phyloP scores from a whole-genome alignment of 2,888 invertebrate species.

The Tetanocera ferruginea region DNA sequence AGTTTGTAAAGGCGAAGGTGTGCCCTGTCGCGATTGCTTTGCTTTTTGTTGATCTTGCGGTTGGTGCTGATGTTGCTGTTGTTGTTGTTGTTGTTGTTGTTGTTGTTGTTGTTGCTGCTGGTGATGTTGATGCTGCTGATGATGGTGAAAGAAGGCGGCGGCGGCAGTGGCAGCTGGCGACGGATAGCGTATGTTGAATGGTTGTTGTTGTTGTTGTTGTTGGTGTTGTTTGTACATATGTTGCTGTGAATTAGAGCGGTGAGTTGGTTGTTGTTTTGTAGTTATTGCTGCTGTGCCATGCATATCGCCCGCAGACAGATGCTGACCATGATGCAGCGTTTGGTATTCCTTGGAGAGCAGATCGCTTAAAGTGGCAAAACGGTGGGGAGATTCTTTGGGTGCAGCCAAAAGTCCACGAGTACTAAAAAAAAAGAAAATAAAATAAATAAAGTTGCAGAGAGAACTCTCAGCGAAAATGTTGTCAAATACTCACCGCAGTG shows the following conservation, averaged over 20 bases:
- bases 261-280: conserved; percentile 36
- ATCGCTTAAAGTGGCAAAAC: conserved; percentile 67
- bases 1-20: conserved; percentile 63
- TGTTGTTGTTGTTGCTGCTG: conserved; percentile 41
- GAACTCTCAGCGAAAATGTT: not conserved
- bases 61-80: conserved; percentile 47
- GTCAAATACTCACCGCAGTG: conserved; percentile 63
- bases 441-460: not conserved
- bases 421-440: conserved; percentile 51
- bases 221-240: conserved; percentile 36
- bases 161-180: conserved; percentile 49
- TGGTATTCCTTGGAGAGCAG: conserved; percentile 69
- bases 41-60: conserved; percentile 51
- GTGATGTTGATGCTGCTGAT: not conserved
- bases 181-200: conserved; percentile 52
- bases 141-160: conserved; percentile 43
- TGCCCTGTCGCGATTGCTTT: conserved; percentile 53
- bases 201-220: conserved; percentile 47
- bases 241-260: conserved; percentile 48
- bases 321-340: conserved; percentile 46
- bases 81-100: conserved; percentile 52
- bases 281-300: conserved; percentile 54
- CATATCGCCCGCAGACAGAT: conserved; percentile 50
- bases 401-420: conserved; percentile 65
- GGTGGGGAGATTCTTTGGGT: conserved; percentile 56